A percentile compares a stretch with the other conserved stretches of the same genome.
phyloP scores from a whole-genome alignment of 2,113 vertebrate genomes.

The Albula glossodonta region DNA sequence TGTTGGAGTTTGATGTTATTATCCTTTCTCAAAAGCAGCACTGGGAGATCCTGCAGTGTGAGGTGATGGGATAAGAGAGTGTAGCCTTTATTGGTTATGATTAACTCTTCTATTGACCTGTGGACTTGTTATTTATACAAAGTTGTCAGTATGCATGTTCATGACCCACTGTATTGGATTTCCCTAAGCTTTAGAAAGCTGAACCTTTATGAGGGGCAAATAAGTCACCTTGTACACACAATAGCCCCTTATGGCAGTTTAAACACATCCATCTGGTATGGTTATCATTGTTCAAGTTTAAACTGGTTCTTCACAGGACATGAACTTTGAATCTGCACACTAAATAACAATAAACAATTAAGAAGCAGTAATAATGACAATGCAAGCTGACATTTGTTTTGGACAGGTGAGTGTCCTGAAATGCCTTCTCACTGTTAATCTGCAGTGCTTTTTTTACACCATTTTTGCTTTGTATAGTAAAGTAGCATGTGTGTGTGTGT shows the following conservation, averaged over 20 bases:
- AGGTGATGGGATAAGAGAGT: slow-evolving; percentile 18
- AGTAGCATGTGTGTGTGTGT: not conserved
- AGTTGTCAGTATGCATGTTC: not conserved
- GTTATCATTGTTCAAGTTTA: not conserved
- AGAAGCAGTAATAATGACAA: too few species aligned
- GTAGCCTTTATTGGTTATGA: slow-evolving; percentile 4
- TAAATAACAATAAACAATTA: not conserved
- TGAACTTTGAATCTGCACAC: not conserved
- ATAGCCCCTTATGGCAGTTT: not conserved
- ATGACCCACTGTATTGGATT: not conserved
- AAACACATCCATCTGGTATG: not conserved
- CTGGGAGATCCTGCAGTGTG: slow-evolving; percentile 20
- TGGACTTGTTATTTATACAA: slow-evolving; percentile 20
- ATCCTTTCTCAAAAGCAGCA: slow-evolving; percentile 31
- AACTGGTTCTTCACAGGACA: too few species aligned
- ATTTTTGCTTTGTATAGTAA: not conserved
- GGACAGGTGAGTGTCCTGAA: slow-evolving; percentile 1
- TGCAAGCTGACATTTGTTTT: not conserved
- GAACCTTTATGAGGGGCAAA: not conserved
- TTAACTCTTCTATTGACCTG: slow-evolving; percentile 28
- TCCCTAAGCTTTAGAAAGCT: slow-evolving; percentile 3
- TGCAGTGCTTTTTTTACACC: not conserved
- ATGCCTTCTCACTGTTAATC: not conserved
- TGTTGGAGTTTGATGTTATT: slow-evolving; percentile 40
- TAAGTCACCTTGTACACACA: not conserved